These are phyloP conservation scores for Alcedo atthis DNA, from an alignment of 2,797 vertebrate genomes.

Conservation along the genomic window DNA sequence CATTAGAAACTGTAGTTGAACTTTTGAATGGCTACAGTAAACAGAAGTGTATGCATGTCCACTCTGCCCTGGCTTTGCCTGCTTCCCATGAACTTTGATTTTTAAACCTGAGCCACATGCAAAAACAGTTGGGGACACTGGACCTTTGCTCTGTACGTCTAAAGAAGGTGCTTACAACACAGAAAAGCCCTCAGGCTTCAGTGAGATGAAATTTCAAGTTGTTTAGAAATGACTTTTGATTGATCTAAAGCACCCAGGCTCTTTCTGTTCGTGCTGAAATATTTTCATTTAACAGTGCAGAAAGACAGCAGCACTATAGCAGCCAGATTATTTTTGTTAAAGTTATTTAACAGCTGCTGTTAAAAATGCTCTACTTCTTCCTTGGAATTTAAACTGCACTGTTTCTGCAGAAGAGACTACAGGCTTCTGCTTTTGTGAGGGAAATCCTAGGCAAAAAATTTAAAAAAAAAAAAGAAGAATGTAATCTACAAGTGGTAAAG, in stretches of 20 bases:
- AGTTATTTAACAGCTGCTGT: background rate
- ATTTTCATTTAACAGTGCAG: background rate
- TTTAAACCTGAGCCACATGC: background rate
- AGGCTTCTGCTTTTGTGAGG: background rate
- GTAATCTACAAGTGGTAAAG: background rate
- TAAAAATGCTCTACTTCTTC: background rate
- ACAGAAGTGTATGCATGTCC: background rate
- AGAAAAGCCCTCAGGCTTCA: background rate
- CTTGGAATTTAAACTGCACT: background rate
- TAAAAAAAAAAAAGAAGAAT: background rate
- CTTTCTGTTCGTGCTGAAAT: background rate
- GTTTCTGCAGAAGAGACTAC: background rate
- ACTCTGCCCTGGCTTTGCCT: background rate
- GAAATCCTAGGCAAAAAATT: background rate
- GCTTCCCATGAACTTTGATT: background rate
- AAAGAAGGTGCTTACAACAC: background rate
- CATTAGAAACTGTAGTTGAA: background rate
- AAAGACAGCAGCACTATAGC: background rate
- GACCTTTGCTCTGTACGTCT: background rate
- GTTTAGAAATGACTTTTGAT: background rate
- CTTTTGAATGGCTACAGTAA: background rate
- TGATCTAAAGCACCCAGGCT: background rate
- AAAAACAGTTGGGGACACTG: background rate
- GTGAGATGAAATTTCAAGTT: background rate
- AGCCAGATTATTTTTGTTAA: background rate